Percentiles rank a stretch among this genome's conserved stretches.
Conservation (phyloP, 35 echinoderm and acorn worm genomes). For the Acanthaster planci region DNA sequence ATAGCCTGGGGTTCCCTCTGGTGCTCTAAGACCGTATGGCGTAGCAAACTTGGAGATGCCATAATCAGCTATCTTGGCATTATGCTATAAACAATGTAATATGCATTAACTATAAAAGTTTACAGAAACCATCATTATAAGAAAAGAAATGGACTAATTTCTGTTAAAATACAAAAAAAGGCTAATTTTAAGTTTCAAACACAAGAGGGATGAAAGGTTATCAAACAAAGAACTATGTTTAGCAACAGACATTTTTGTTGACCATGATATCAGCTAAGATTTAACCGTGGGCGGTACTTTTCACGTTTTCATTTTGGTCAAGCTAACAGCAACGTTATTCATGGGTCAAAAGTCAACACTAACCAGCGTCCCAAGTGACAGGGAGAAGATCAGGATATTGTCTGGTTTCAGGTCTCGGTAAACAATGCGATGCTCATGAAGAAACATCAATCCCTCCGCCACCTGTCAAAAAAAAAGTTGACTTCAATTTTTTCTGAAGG, state of each 20-base stretch:
- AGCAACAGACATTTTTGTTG: too few relatives aligned
- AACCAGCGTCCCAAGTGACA: conserved; percentile 61
- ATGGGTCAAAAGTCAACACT: conserved; percentile 27
- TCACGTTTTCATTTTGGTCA: too few relatives aligned
- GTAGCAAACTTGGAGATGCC: conserved; percentile 96
- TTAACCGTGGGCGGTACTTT: too few relatives aligned
- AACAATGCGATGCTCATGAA: conserved; percentile 90
- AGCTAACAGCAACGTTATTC: neutral
- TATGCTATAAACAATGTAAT: conserved; percentile 51
- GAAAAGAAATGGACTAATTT: too few relatives aligned
- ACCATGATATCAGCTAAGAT: too few relatives aligned
- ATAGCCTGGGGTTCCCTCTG: conserved; percentile 93
- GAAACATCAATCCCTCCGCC: conserved; percentile 81
- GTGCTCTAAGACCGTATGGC: conserved; percentile 79
- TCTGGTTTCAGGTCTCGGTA: conserved; percentile 98
- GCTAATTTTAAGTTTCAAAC: too few relatives aligned
- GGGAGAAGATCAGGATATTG: conserved; percentile 94
- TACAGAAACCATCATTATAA: too few relatives aligned
- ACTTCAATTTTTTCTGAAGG: too few relatives aligned
- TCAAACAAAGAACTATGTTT: too few relatives aligned
- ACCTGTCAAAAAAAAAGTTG: conserved; percentile 43
- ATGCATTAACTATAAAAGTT: too few relatives aligned
- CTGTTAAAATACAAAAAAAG: too few relatives aligned
- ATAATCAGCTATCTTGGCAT: conserved; percentile 98
- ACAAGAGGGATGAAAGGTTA: too few relatives aligned